Evolutionary conservation across 1,140 invertebrate species (phyloP), one percentile per base, ranked within the genome.

Genomic region (Zaprionus nigranus): DNA sequence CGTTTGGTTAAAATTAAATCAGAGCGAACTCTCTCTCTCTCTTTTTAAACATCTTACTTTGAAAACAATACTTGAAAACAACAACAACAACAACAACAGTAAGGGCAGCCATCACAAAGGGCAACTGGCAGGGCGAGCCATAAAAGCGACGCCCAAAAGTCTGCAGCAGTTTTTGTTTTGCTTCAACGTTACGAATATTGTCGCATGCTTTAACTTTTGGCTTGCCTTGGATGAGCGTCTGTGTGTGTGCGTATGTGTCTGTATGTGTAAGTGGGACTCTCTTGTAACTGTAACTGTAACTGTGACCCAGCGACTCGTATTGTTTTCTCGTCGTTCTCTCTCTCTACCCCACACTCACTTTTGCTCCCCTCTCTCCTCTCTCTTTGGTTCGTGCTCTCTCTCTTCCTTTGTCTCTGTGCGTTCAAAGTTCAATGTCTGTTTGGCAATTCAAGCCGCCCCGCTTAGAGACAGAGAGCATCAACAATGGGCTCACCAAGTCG

Each of bases 1-100:
- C 85, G 75, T 90, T 88, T 88, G 81, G 78, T 75, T 90, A n/a
- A 85, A 90, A 85, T 85, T 88, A 85, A 90, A 88, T 87, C 84
- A 88, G 84, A 83, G 80, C 72, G 49, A 46, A n/a, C 40, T 17
- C n/a, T 17, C 40, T 9, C 40, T 63, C 67, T 81, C 70, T 83
- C 83, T 78, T 78, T 67, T n/a, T n/a, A n/a, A n/a, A n/a, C n/a
- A n/a, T 88, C 88, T 81, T 83, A 88, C 83, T n/a, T 75, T 88
- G 84, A 81, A 87, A 88, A 83, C 87, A 86, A 68, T 68, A n/a
- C n/a, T n/a, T n/a, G n/a, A n/a, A n/a, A n/a, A n/a, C n/a, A 83
- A 60, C 63, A 87, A 38, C 62, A 67, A 43, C 71, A 68, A 24
- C 43, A 66, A 57, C 43, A 58, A 40, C 40, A 69, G 13, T 15